phyloP scores from a whole-genome alignment of 2,797 vertebrate species.

The Epinephelus awoara region DNA sequence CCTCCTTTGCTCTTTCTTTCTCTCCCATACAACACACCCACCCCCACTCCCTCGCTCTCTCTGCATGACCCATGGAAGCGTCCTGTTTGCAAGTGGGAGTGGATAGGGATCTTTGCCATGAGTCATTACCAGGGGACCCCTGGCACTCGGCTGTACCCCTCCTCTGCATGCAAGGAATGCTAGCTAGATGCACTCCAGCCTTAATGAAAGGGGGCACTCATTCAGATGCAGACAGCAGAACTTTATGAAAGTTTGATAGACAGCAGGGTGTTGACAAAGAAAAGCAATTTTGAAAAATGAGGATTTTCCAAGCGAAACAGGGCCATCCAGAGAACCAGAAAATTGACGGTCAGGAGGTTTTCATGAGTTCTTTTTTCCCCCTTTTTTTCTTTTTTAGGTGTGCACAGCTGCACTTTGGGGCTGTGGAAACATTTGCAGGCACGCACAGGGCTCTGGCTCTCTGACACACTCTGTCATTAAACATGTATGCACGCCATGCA shows the following conservation, averaged over 20 bases:
- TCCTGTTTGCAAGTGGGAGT: slow-evolving; percentile 65
- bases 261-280: slow-evolving; percentile 62
- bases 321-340: slow-evolving; percentile 51
- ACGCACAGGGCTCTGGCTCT: slow-evolving; percentile 52
- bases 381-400: slow-evolving; percentile 60
- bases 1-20: slow-evolving; percentile 1
- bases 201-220: slow-evolving; percentile 70
- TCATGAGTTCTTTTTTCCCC: slow-evolving; percentile 30
- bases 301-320: slow-evolving; percentile 59
- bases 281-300: slow-evolving; percentile 49
- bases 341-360: slow-evolving; percentile 59
- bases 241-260: slow-evolving; percentile 70
- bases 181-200: slow-evolving; percentile 64
- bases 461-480: slow-evolving; percentile 60
- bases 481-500: slow-evolving; percentile 47
- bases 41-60: slow-evolving; percentile 21
- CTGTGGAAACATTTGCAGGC: slow-evolving; percentile 75
- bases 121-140: slow-evolving; percentile 80
- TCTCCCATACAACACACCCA: slow-evolving; percentile 36
- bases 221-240: slow-evolving; percentile 69
- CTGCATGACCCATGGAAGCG: slow-evolving; percentile 47
- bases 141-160: slow-evolving; percentile 72
- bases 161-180: slow-evolving; percentile 79
- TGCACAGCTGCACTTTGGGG: slow-evolving; percentile 79
- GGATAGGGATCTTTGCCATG: slow-evolving; percentile 75